Conservation (phyloP, 2,888 invertebrate species). For the Troides aeacus region DNA sequence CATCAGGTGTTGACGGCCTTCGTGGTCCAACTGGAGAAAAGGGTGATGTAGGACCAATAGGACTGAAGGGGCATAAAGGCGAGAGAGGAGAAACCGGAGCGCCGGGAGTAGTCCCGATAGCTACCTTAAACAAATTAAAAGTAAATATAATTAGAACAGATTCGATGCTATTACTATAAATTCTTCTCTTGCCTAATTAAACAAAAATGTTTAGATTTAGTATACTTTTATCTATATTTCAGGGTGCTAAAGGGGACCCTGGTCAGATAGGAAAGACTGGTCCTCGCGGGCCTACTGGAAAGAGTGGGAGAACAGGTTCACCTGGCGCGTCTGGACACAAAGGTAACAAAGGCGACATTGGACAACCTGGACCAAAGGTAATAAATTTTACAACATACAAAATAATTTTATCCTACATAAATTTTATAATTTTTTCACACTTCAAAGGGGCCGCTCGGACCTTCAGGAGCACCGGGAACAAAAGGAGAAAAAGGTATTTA, state of each 20-base stretch:
- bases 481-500: slow-evolving; percentile 64
- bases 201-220: not conserved
- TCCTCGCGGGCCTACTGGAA: slow-evolving; percentile 69
- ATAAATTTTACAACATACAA: slow-evolving; percentile 32
- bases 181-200: not conserved
- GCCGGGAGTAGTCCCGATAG: slow-evolving; percentile 51
- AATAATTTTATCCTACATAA: not conserved
- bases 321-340: slow-evolving; percentile 62
- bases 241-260: slow-evolving; percentile 45
- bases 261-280: slow-evolving; percentile 81
- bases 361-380: slow-evolving; percentile 30
- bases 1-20: slow-evolving; percentile 54
- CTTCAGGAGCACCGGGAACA: slow-evolving; percentile 40
- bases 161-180: no score
- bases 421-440: not conserved
- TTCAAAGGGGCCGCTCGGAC: slow-evolving; percentile 66
- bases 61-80: slow-evolving; percentile 77
- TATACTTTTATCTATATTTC: not conserved
- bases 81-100: slow-evolving; percentile 84
- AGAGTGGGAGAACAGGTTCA: slow-evolving; percentile 56
- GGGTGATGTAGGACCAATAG: slow-evolving; percentile 69
- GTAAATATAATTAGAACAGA: slow-evolving; percentile 28
- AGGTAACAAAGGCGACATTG: slow-evolving; percentile 73
- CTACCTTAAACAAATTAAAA: slow-evolving; percentile 38
- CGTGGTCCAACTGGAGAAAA: slow-evolving; percentile 79